A percentile compares a stretch with the other conserved stretches of the same genome.
These are phyloP conservation scores for Aegithalos caudatus DNA, from an alignment of 2,113 vertebrate species.

Conservation along the genomic window DNA sequence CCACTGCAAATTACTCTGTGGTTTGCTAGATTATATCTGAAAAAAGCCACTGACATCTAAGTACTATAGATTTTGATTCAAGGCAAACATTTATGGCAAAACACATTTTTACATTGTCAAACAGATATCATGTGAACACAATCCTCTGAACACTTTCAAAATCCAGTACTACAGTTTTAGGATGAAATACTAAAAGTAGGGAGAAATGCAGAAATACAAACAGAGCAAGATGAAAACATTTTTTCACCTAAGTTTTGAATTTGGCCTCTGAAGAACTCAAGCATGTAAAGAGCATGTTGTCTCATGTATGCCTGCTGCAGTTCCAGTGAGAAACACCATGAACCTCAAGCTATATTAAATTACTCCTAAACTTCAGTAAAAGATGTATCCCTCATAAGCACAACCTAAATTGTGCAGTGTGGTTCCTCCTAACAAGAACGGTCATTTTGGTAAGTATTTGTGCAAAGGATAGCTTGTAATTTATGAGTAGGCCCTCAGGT, in stretches of 20 bases:
- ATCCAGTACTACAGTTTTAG: background rate
- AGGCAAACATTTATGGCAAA: background rate
- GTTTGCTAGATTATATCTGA: background rate
- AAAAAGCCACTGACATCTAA: background rate
- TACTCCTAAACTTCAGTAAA: background rate
- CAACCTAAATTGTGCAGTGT: background rate
- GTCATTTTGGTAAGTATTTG: background rate
- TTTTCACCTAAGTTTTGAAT: background rate
- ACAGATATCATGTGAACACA: fast-evolving
- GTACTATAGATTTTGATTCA: background rate
- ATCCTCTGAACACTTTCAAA: background rate
- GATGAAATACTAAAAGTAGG: background rate
- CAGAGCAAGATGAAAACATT: background rate
- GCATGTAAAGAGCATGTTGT: background rate
- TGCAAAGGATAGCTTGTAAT: background rate
- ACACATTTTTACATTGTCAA: background rate
- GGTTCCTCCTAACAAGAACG: background rate
- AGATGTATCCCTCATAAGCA: background rate
- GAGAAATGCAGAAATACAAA: background rate
- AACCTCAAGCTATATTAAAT: background rate
- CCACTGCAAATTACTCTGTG: background rate
- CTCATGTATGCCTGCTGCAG: background rate
- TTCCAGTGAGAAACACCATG: background rate
- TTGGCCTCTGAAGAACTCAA: background rate
- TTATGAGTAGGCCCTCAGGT: background rate